phyloP scores from a whole-genome alignment of 2,888 invertebrate species.

The Ophonus ardosiacus region DNA sequence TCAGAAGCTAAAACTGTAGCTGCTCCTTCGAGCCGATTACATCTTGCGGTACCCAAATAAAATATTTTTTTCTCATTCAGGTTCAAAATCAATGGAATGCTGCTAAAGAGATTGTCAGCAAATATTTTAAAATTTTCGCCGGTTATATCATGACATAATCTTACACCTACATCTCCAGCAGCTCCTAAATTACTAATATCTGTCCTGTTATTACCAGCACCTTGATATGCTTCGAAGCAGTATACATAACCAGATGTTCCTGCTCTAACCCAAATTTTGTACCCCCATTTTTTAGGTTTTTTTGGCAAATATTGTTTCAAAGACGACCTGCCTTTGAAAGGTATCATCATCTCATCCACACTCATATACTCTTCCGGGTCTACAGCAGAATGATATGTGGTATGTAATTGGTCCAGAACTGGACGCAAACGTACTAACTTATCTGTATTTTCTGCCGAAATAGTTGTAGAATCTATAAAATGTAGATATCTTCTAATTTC shows the following conservation, averaged over 20 bases:
- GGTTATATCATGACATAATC: conserved; percentile 46
- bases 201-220: background rate
- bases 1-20: background rate
- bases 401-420: background rate
- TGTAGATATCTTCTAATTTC: background rate
- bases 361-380: conserved; percentile 18
- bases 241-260: conserved; percentile 57
- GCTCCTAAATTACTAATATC: background rate
- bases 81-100: background rate
- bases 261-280: conserved; percentile 63
- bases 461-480: too few relatives aligned
- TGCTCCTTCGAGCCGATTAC: background rate
- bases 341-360: conserved; percentile 35
- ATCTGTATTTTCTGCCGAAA: background rate
- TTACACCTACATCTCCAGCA: conserved; percentile 7
- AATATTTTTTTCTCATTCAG: background rate
- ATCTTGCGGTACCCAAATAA: background rate
- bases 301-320: conserved; percentile 38
- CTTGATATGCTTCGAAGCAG: conserved; percentile 62
- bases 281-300: conserved; percentile 64
- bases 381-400: background rate
- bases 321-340: conserved; percentile 24
- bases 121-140: conserved; percentile 8
- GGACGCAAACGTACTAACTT: conserved; percentile 17
- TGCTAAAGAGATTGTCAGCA: conserved; percentile 16